Percentiles rank a stretch among this genome's conserved stretches.
These are phyloP conservation scores for Drosophila guanche DNA, from an alignment of 1,140 invertebrate species.

Conservation along the genomic window DNA sequence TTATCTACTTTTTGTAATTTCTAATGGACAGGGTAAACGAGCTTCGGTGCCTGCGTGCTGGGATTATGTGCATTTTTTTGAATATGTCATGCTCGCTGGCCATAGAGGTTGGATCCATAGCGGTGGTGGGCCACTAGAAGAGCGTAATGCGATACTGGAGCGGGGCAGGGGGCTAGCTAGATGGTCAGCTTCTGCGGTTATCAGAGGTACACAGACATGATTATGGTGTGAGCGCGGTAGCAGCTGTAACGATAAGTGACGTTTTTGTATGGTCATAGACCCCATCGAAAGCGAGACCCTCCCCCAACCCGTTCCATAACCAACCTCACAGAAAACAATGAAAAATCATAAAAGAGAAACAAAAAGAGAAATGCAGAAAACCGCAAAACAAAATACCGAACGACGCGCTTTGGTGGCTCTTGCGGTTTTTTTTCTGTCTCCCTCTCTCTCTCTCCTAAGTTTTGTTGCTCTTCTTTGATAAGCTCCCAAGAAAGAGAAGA, in stretches of 20 bases:
- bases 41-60: too few relatives aligned
- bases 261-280: constrained; percentile 69
- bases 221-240: too few relatives aligned
- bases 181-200: constrained; percentile 12
- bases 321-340: constrained; percentile 18
- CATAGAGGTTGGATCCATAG: constrained; percentile 30
- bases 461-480: constrained; percentile 35
- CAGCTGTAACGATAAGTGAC: constrained; percentile 54
- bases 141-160: constrained; percentile 54
- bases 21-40: too few relatives aligned
- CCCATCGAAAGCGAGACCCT: constrained; percentile 13
- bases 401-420: constrained; percentile 71
- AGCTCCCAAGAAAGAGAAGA: constrained; percentile 7
- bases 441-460: neutral
- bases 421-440: constrained; percentile 44
- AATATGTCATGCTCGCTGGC: constrained; percentile 64
- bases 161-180: neutral
- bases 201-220: neutral
- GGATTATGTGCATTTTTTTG: constrained; percentile 13
- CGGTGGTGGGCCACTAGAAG: constrained; percentile 25
- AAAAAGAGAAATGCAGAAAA: constrained; percentile 61
- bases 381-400: constrained; percentile 50
- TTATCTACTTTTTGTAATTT: too few relatives aligned
- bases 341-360: constrained; percentile 46
- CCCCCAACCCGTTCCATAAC: neutral